Conservation (phyloP, 2,113 vertebrate genomes). For the Baryphthengus martii region DNA sequence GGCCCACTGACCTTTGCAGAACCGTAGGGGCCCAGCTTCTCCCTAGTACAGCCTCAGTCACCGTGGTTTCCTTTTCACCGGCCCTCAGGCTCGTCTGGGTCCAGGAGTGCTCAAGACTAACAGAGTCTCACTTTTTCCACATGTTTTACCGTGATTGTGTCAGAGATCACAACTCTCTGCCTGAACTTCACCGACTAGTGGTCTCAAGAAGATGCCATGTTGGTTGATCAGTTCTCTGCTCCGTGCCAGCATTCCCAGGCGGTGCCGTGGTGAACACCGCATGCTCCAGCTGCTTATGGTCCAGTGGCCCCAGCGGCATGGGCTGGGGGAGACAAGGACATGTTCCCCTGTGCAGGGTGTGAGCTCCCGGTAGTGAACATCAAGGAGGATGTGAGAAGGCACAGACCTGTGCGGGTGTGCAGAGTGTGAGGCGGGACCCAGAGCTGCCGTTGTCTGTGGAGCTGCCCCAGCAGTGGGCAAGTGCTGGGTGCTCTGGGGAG, state of each 20-base stretch:
- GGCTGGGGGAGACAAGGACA: neutral
- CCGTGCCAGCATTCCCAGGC: neutral
- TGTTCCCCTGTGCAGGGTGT: neutral
- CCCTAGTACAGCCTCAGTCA: neutral
- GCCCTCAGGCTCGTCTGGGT: neutral
- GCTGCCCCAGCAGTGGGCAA: accelerated
- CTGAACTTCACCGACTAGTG: neutral
- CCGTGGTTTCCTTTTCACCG: neutral
- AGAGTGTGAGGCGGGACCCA: accelerated
- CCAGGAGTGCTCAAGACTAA: neutral
- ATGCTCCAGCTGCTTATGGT: accelerated
- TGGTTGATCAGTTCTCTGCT: neutral
- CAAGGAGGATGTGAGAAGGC: neutral
- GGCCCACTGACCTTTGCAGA: neutral
- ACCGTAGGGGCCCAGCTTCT: neutral
- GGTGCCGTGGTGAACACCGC: neutral
- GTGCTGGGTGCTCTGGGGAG: neutral
- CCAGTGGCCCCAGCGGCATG: neutral
- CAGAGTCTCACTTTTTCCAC: neutral
- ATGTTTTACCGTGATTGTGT: neutral
- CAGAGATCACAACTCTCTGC: neutral
- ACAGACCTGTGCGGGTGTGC: too few species aligned
- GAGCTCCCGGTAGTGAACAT: neutral
- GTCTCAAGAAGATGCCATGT: neutral
- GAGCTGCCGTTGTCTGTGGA: neutral